Conservation (phyloP, 2,797 vertebrate species). For the Premnoplex brunnescens region DNA sequence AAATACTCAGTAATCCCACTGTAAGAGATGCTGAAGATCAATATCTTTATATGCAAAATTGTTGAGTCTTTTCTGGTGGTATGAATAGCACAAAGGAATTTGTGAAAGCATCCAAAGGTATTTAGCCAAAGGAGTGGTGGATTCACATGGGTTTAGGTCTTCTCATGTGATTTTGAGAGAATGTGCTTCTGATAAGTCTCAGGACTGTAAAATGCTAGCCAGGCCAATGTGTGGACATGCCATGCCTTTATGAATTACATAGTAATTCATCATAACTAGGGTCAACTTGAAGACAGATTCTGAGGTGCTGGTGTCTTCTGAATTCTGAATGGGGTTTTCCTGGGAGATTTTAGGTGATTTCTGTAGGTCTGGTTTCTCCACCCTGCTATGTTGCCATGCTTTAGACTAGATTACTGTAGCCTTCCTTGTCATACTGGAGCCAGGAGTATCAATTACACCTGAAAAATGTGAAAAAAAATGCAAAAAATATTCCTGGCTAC, state of each 20-base stretch:
- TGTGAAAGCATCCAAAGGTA: not conserved
- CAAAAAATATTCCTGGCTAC: not conserved
- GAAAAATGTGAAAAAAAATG: not conserved
- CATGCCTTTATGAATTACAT: not conserved
- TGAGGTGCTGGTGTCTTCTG: not conserved
- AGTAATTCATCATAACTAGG: not conserved
- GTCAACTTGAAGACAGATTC: not conserved
- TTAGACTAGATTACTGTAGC: not conserved
- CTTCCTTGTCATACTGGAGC: not conserved
- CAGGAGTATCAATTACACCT: not conserved
- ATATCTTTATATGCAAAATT: not conserved
- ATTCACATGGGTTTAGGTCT: not conserved
- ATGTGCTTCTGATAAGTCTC: not conserved
- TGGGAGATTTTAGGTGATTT: not conserved
- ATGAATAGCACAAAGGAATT: not conserved
- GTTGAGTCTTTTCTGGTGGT: not conserved
- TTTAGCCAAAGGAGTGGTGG: not conserved
- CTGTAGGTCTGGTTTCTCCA: not conserved
- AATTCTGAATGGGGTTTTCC: not conserved
- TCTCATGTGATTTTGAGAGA: not conserved
- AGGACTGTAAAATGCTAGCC: not conserved
- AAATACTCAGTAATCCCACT: not conserved
- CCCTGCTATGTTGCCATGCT: not conserved
- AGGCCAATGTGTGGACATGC: not conserved
- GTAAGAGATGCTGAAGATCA: not conserved